Percentiles rank a stretch among this genome's conserved stretches.
Evolutionary conservation across 2,113 vertebrate species (phyloP).

Genomic region (Ictalurus furcatus): DNA sequence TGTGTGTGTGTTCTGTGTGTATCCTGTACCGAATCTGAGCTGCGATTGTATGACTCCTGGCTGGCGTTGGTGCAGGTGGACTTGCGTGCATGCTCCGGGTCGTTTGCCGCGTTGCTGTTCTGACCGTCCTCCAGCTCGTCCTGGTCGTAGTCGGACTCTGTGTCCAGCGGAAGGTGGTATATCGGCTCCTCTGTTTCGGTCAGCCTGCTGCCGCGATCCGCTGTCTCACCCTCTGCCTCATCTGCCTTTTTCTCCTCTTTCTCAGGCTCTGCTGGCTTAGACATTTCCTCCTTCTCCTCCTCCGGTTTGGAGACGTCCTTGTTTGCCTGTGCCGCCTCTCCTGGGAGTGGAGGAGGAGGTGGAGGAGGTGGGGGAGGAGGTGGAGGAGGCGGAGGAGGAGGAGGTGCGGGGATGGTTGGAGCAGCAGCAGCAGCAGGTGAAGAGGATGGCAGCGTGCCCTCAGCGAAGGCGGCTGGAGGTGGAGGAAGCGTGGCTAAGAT

Average conservation of each 20-base stretch:
- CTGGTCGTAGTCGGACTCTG: constrained; percentile 88
- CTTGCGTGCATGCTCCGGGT: constrained; percentile 77
- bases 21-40: constrained; percentile 86
- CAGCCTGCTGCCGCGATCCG: constrained; percentile 67
- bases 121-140: constrained; percentile 84
- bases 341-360: constrained; percentile 50
- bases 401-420: constrained; percentile 46
- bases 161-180: constrained; percentile 80
- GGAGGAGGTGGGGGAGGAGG: constrained; percentile 55
- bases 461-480: constrained; percentile 73
- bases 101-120: constrained; percentile 69
- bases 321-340: constrained; percentile 22
- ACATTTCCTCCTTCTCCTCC: not conserved
- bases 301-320: not conserved
- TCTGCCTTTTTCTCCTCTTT: constrained; percentile 48
- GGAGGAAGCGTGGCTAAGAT: constrained; percentile 74
- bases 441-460: constrained; percentile 64
- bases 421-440: constrained; percentile 43
- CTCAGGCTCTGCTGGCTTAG: not conserved
- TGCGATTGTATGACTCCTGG: constrained; percentile 83
- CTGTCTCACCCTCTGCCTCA: constrained; percentile 40
- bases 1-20: constrained; percentile 49
- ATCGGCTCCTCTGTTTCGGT: constrained; percentile 78
- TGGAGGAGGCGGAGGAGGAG: constrained; percentile 44
- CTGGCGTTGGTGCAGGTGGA: constrained; percentile 83